phyloP scores from a whole-genome alignment of 2,113 vertebrate genomes.

The Nothocercus nigrocapillus region DNA sequence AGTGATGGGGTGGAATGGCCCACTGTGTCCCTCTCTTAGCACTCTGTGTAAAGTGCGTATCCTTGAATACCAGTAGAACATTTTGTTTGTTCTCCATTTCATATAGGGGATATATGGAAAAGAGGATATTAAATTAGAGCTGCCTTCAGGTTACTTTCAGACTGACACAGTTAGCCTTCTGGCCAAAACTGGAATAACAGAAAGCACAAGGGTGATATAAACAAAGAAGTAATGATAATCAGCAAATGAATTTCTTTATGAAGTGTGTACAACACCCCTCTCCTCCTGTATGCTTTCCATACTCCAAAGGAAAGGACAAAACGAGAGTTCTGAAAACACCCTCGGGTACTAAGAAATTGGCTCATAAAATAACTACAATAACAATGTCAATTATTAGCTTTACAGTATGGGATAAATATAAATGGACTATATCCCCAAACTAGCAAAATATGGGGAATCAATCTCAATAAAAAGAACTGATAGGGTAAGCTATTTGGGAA shows the following conservation, averaged over 20 bases:
- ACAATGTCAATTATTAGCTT: slow-evolving; percentile 67
- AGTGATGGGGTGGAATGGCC: not conserved
- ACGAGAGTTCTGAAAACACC: slow-evolving; percentile 46
- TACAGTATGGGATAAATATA: slow-evolving; percentile 69
- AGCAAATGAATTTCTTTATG: not conserved
- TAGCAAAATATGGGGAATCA: slow-evolving; percentile 61
- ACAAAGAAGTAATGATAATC: not conserved
- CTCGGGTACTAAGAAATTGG: slow-evolving; percentile 39
- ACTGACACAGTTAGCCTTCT: not conserved
- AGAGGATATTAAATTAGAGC: not conserved
- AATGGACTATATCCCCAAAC: slow-evolving; percentile 60
- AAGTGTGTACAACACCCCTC: not conserved
- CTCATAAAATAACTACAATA: slow-evolving; percentile 66
- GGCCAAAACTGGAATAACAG: not conserved
- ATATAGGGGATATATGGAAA: not conserved
- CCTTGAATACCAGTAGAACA: not conserved
- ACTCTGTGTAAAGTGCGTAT: not conserved
- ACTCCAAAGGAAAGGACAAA: slow-evolving; percentile 45
- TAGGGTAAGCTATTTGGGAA: slow-evolving; percentile 69
- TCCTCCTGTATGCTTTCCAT: not conserved
- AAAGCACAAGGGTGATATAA: not conserved
- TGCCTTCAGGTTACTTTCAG: not conserved
- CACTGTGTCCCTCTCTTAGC: not conserved
- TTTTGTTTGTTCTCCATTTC: not conserved
- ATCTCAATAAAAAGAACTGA: slow-evolving; percentile 75